Evolutionary conservation across 2,113 vertebrate species (phyloP).

Genomic region (Megaceryle maxima): DNA sequence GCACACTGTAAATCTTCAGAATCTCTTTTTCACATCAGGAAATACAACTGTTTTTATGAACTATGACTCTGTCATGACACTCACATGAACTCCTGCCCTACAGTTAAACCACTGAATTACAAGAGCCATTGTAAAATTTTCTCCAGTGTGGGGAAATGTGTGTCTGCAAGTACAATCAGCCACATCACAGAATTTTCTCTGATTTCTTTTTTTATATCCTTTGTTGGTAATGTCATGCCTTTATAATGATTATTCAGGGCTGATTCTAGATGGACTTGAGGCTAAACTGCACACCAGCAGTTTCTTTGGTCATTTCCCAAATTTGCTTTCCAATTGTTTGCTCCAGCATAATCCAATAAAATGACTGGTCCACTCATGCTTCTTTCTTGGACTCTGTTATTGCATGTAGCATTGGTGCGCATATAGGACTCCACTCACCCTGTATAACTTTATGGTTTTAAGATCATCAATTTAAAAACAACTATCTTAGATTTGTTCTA

Average conservation of each 20-base stretch:
- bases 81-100: not conserved
- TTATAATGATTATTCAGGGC: not conserved
- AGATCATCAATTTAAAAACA: not conserved
- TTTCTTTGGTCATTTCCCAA: not conserved
- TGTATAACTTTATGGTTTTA: not conserved
- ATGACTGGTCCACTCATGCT: not conserved
- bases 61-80: not conserved
- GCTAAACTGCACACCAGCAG: not conserved
- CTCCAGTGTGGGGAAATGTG: not conserved
- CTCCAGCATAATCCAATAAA: not conserved
- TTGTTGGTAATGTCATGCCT: not conserved
- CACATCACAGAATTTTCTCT: not conserved
- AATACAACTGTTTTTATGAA: not conserved
- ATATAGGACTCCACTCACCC: not conserved
- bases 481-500: not conserved
- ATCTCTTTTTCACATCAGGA: not conserved
- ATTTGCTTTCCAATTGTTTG: not conserved
- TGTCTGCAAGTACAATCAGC: not conserved
- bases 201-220: not conserved
- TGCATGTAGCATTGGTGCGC: not conserved
- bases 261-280: not conserved
- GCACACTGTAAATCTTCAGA: not conserved
- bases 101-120: not conserved
- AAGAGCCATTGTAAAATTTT: not conserved
- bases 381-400: not conserved